Percentiles rank a stretch among this genome's conserved stretches.
Evolutionary conservation across 2,888 invertebrate genomes (phyloP).

Genomic region (Campoplex nolae): DNA sequence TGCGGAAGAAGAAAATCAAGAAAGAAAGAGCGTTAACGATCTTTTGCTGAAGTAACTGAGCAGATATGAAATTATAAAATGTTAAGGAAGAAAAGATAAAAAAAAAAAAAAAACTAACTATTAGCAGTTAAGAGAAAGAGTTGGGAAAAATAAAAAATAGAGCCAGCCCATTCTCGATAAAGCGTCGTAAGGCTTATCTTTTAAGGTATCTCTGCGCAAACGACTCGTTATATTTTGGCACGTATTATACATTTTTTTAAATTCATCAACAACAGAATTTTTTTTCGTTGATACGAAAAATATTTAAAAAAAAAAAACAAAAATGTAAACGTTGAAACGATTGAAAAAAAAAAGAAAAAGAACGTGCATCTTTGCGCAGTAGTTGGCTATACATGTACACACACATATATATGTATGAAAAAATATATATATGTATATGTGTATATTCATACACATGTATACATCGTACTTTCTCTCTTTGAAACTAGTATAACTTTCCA

Average conservation of each 20-base stretch:
- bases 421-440: background rate
- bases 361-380: constrained; percentile 44
- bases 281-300: background rate
- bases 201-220: constrained; percentile 63
- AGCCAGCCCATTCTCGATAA: constrained; percentile 68
- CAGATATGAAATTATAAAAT: constrained; percentile 11
- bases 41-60: constrained; percentile 63
- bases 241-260: constrained; percentile 20
- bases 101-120: constrained; percentile 50
- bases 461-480: constrained; percentile 71
- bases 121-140: constrained; percentile 60
- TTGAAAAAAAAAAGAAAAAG: background rate
- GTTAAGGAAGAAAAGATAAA: background rate
- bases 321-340: constrained; percentile 4
- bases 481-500: constrained; percentile 62
- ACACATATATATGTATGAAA: constrained; percentile 1
- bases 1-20: constrained; percentile 19
- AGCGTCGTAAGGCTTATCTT: constrained; percentile 68
- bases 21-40: constrained; percentile 69
- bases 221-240: constrained; percentile 31
- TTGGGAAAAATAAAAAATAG: constrained; percentile 33
- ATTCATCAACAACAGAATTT: background rate
- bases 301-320: background rate
- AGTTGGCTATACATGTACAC: constrained; percentile 19
- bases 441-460: constrained; percentile 53